phyloP scores from a whole-genome alignment of 1,140 invertebrate species.

The Gonatopus flavifemur region DNA sequence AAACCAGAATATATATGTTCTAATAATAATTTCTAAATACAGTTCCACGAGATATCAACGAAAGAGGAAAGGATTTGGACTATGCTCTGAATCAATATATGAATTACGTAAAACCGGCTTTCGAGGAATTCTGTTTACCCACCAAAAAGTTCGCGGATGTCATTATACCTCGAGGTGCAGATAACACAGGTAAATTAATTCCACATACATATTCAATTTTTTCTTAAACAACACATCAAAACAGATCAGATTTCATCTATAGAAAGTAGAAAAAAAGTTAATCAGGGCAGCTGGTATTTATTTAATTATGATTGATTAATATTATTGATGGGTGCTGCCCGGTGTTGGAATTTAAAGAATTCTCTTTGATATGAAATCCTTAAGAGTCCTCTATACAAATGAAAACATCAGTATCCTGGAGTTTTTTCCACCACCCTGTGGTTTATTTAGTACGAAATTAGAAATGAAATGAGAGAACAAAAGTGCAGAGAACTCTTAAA shows the following conservation, averaged over 20 bases:
- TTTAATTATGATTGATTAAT: constrained; percentile 5
- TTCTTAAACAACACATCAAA: not conserved
- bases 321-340: constrained; percentile 50
- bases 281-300: constrained; percentile 15
- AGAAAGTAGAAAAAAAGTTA: constrained; percentile 3
- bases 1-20: not conserved
- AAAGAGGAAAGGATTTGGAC: constrained; percentile 90
- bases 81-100: constrained; percentile 96
- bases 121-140: constrained; percentile 98
- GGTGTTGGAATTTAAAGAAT: constrained; percentile 34
- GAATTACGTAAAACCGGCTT: constrained; percentile 96
- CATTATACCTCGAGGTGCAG: constrained; percentile 95
- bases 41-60: constrained; percentile 94
- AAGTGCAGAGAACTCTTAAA: no score
- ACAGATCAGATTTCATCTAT: not conserved
- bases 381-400: not conserved
- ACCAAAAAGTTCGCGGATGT: constrained; percentile 99
- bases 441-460: no score
- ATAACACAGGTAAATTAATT: constrained; percentile 87
- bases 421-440: no score
- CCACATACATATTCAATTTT: not conserved
- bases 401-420: no score
- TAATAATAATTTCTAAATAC: not conserved
- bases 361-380: constrained; percentile 8
- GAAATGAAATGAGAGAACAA: no score